Evolutionary conservation across 2,797 vertebrate genomes (phyloP), one percentile per base, ranked within the genome.

Genomic region (Tokudaia muenninki): DNA sequence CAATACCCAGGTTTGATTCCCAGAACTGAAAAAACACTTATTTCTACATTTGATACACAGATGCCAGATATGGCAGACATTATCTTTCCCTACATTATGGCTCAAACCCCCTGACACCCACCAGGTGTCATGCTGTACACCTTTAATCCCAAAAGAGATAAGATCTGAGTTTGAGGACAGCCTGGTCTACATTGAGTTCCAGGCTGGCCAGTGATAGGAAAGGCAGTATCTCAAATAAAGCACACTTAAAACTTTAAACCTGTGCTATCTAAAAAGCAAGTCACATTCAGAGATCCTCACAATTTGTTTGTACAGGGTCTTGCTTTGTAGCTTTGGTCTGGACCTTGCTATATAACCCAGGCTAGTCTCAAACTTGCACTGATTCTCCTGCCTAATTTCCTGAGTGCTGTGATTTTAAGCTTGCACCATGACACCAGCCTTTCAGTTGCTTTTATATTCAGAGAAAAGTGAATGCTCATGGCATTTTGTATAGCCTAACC

Each of bases 21-120:
- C 74, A 78, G 74, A 8, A 78, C 29, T 17, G 41, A 29, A 26
- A 77, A 78, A 79, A 41, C 29, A 37, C 75, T 37, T 16, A 89
- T 88, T 97, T 92, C 52, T 52, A 41, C 21, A 94, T 75, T 75
- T 95, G 79, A 94, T 79, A 37, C 44, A 95, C 61, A 90, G 78
- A 50, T 95, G 87, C 29, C 52, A 91, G 37, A 26, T 50, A 86
- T n/a, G 41, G 19, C 14, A 86, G 44, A 50, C 47, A 84, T 2
- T 47, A 86, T 22, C 61, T 67, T 67, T 67, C 29, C 82, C 61
- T 86, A n/a, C 12, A 67, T 8, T 24, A 47, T 50, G 11, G 44
- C 41, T 84, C 59, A 83, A 21, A 63, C 47, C 7, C 17, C 2
- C 29, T 65, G 41, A 84, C 47, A 65, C 29, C 22, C 8, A 84